phyloP scores from a whole-genome alignment of 2,888 invertebrate genomes.

The Chrysotoxum bicinctum region DNA sequence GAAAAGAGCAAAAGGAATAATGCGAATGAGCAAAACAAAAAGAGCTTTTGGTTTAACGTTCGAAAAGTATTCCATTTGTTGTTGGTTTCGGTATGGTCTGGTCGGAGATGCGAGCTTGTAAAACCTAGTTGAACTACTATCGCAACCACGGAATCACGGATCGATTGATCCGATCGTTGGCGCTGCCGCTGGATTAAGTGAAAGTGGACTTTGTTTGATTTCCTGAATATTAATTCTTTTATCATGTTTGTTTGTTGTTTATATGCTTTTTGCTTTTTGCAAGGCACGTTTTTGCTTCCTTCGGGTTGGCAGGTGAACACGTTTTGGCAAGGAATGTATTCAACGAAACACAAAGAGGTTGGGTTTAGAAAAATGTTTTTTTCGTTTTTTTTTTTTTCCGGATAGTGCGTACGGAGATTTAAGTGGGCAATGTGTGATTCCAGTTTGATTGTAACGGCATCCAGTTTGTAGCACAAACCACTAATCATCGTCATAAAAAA shows the following conservation, averaged over 20 bases:
- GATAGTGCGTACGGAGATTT: not conserved
- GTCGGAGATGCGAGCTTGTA: not conserved
- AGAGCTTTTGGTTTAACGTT: constrained; percentile 39
- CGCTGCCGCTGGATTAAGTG: constrained; percentile 46
- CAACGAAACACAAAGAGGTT: not conserved
- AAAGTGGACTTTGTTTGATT: constrained; percentile 58
- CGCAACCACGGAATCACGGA: not conserved
- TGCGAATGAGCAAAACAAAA: not conserved
- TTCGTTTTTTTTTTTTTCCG: no score
- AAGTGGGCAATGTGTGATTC: not conserved
- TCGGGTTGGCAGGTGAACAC: constrained; percentile 33
- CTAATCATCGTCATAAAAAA: not conserved
- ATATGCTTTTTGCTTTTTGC: no score
- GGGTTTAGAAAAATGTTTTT: not conserved
- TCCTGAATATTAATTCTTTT: constrained; percentile 64
- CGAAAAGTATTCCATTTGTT: not conserved
- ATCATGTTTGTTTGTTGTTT: constrained; percentile 27
- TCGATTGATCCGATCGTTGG: not conserved
- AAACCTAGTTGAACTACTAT: constrained; percentile 13
- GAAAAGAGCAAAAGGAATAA: not conserved
- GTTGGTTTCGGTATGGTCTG: not conserved
- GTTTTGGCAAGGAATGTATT: constrained; percentile 38
- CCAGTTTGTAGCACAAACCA: not conserved
- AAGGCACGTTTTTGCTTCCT: constrained; percentile 35
- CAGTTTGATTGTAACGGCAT: not conserved